Conservation (phyloP, 2,888 invertebrate genomes). For the Schizotus pectinicornis region DNA sequence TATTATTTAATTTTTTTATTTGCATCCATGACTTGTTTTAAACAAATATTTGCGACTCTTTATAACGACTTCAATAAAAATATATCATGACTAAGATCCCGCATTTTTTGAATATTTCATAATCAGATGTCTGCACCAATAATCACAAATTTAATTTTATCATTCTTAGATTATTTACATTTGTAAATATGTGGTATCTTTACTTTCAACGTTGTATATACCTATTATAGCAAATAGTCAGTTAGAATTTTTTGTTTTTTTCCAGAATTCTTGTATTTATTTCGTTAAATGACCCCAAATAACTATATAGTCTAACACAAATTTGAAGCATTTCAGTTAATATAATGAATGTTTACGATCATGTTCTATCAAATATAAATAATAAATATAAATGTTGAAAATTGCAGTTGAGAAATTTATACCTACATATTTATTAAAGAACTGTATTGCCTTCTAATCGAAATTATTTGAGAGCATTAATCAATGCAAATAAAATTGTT, state of each 20-base stretch:
- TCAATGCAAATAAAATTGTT: constrained; percentile 19
- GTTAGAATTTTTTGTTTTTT: background rate
- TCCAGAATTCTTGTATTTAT: background rate
- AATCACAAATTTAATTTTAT: constrained; percentile 6
- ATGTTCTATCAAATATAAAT: constrained; percentile 8
- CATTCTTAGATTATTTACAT: constrained; percentile 12
- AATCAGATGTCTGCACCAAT: constrained; percentile 23
- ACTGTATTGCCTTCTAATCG: constrained; percentile 22
- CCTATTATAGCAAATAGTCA: background rate
- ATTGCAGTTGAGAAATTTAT: constrained; percentile 8
- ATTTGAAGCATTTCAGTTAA: constrained; percentile 47
- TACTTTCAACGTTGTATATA: constrained; percentile 10
- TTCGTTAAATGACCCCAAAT: background rate
- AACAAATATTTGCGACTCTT: constrained; percentile 8
- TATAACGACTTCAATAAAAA: constrained; percentile 6
- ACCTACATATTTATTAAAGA: constrained; percentile 20
- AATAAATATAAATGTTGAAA: constrained; percentile 11
- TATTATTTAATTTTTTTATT: background rate
- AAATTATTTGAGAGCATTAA: constrained; percentile 2
- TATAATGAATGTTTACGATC: background rate
- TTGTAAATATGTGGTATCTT: constrained; percentile 17
- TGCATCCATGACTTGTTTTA: background rate
- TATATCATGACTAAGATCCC: constrained; percentile 18
- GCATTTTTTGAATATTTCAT: constrained; percentile 10
- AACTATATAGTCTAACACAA: constrained; percentile 6